Base-by-base conservation (phyloP, 2,888 invertebrate species). In the Thymelicus acteon region DNA sequence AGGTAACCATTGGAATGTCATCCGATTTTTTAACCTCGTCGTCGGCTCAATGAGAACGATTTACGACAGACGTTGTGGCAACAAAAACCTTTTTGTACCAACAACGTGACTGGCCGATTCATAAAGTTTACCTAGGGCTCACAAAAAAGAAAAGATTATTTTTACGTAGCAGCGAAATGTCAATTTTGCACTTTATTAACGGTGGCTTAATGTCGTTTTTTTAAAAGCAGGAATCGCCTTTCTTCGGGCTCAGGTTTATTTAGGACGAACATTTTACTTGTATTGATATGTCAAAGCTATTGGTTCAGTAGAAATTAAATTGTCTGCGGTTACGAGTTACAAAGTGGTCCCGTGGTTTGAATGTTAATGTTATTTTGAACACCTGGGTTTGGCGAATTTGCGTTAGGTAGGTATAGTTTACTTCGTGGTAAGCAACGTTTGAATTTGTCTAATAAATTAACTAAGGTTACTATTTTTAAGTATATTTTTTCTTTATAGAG, bases 61-160 rank as follows among this genome's bases (percentile, higher is more conserved):
- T 90, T 91, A 92, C 91, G 91, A 82, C 89, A 92, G 92, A 93
- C 92, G 82, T 82, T 79, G 84, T 80, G 92, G 90, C 90, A 85
- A 89, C 90, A 90, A 89, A 88, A 91, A 85, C 79, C 80, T 82
- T 80, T 83, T 82, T 84, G 80, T 19, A 24, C 13, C 79, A 77
- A 78, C 80, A 84, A 82, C 82, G 79, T 83, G 84, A 82, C 87
- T 83, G 85, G 85, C 84, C 88, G 70, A 90, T 90, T 91, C 89
- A 90, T 84, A 86, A 86, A 85, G 78, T 73, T 78, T 75, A 75
- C 75, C 71, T 73, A 67, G 60, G 71, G 54, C 63, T 64, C 10
- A 67, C 54, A 65, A 60, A 71, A 72, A 73, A 67, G 19, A 19
- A 49, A 31, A 58, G 24, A 72, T 39, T 49, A 49, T 39, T 40